These are phyloP conservation scores for Pheucticus melanocephalus DNA, from an alignment of 2,113 vertebrate species.

Conservation along the genomic window DNA sequence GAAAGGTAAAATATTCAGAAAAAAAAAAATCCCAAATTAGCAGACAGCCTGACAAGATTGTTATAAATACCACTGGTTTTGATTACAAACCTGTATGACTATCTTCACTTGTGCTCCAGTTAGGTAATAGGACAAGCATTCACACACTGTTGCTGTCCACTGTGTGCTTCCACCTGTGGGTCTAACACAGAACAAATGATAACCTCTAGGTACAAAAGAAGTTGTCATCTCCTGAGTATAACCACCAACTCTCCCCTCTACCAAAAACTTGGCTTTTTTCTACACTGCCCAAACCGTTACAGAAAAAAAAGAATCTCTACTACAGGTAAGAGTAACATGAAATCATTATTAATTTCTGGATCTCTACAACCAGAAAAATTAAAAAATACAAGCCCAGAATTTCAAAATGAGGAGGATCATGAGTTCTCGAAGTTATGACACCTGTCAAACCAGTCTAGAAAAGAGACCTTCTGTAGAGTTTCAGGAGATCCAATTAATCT, in stretches of 20 bases:
- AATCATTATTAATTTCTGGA: not conserved
- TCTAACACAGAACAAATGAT: constrained; percentile 64
- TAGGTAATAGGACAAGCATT: constrained; percentile 80
- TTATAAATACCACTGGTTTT: not conserved
- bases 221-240: not conserved
- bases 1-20: not conserved
- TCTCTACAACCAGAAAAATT: not conserved
- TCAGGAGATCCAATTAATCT: accelerated
- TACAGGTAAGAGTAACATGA: not conserved
- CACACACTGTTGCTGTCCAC: constrained; percentile 91
- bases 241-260: not conserved
- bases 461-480: not conserved
- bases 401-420: not conserved
- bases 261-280: not conserved
- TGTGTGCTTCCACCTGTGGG: constrained; percentile 84
- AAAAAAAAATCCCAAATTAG: not conserved
- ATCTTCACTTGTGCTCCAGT: constrained; percentile 77
- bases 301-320: not conserved
- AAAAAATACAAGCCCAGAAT: not conserved
- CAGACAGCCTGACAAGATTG: not conserved
- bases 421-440: not conserved
- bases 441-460: not conserved
- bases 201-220: not conserved
- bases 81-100: constrained; percentile 79
- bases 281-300: not conserved